A percentile compares a stretch with the other conserved stretches of the same genome.
Evolutionary conservation across 1,140 invertebrate species (phyloP).

Genomic region (Euglossa dilemma): DNA sequence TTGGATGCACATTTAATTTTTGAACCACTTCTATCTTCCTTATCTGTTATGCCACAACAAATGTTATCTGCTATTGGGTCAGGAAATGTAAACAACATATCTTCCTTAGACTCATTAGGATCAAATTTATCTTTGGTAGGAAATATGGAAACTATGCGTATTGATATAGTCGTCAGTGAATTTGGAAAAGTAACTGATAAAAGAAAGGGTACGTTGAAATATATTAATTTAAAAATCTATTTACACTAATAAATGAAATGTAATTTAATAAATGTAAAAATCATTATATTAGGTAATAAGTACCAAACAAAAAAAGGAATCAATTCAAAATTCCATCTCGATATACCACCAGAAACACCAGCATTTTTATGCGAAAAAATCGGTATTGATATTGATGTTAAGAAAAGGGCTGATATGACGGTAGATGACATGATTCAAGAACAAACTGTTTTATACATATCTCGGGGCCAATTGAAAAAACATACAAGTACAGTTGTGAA

Average conservation of each 20-base stretch:
- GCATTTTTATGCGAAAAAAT: slow-evolving; percentile 96
- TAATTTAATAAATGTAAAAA: not conserved
- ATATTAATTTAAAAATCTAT: not conserved
- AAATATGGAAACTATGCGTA: slow-evolving; percentile 92
- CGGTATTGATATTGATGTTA: slow-evolving; percentile 93
- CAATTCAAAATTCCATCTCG: slow-evolving; percentile 83
- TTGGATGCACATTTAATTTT: slow-evolving; percentile 97
- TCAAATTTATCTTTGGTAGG: slow-evolving; percentile 95
- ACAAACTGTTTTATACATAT: slow-evolving; percentile 92
- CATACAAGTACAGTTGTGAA: slow-evolving; percentile 94
- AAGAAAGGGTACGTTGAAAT: slow-evolving; percentile 75
- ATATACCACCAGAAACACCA: slow-evolving; percentile 90
- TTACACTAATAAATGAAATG: not conserved
- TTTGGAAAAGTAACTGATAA: slow-evolving; percentile 85
- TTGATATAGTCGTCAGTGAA: slow-evolving; percentile 96
- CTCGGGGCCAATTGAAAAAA: slow-evolving; percentile 92
- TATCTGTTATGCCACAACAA: slow-evolving; percentile 94
- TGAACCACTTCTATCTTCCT: slow-evolving; percentile 91
- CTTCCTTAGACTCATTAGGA: slow-evolving; percentile 92
- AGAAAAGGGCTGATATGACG: slow-evolving; percentile 94
- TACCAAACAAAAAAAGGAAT: slow-evolving; percentile 71
- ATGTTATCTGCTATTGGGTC: slow-evolving; percentile 84
- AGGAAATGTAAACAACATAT: slow-evolving; percentile 83
- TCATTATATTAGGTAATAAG: slow-evolving; percentile 66
- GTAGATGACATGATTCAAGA: slow-evolving; percentile 92